These are phyloP conservation scores for Neotoma lepida DNA, from an alignment of 2,113 vertebrate genomes.

Conservation along the genomic window DNA sequence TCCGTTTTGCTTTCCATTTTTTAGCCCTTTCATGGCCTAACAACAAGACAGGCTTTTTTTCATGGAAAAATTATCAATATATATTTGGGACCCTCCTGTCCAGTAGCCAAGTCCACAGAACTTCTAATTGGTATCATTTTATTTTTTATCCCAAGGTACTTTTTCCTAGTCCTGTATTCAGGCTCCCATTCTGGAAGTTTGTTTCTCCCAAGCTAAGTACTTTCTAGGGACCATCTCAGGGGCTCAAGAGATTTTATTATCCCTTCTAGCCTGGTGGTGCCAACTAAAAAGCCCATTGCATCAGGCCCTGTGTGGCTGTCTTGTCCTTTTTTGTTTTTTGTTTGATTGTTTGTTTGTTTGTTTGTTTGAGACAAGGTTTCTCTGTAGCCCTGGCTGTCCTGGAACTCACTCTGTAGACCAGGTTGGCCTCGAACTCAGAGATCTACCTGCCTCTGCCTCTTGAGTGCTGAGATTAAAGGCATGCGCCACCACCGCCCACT, in stretches of 20 bases:
- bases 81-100: neutral
- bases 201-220: neutral
- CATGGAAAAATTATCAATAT: neutral
- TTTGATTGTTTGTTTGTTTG: no score
- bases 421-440: no score
- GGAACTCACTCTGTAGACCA: no score
- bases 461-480: no score
- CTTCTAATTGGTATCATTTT: neutral
- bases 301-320: neutral
- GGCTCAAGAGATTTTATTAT: neutral
- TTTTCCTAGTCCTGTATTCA: conserved; percentile 3
- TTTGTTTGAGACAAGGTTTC: no score
- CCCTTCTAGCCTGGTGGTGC: neutral
- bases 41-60: conserved; percentile 3
- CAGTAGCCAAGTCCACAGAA: neutral
- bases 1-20: neutral
- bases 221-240: neutral
- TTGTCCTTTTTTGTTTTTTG: no score
- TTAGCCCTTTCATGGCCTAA: neutral
- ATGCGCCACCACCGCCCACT: no score
- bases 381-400: no score
- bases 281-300: neutral
- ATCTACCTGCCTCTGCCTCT: no score
- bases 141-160: conserved; percentile 17
- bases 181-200: neutral